Evolutionary conservation across 1,140 invertebrate species (phyloP).

Genomic region (Melitaea cinxia): DNA sequence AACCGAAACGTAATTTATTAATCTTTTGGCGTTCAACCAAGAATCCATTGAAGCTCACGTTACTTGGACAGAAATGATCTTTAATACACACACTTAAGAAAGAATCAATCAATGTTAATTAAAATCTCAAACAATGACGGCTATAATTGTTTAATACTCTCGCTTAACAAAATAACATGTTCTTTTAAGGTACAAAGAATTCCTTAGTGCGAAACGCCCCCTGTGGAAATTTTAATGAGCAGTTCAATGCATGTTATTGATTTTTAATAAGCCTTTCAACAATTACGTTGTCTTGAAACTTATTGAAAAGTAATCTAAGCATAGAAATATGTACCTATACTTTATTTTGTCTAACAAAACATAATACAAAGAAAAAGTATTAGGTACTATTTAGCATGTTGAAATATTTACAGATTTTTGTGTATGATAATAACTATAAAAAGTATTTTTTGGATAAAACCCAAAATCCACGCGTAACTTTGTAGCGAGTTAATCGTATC

Average conservation of each 20-base stretch:
- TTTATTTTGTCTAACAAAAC: neutral
- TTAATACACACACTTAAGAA: conserved; percentile 5
- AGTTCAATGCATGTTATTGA: neutral
- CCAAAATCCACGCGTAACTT: conserved; percentile 2
- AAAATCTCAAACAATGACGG: conserved; percentile 4
- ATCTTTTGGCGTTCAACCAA: conserved; percentile 20
- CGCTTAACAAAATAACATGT: conserved; percentile 13
- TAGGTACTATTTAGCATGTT: neutral
- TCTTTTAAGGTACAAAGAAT: conserved; percentile 18
- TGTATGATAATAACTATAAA: neutral
- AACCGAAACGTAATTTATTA: conserved; percentile 19
- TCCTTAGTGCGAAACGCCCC: conserved; percentile 1
- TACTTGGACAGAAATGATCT: conserved; percentile 15
- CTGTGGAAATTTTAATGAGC: conserved; percentile 10
- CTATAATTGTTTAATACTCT: conserved; percentile 2
- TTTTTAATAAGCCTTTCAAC: neutral
- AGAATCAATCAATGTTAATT: conserved; percentile 10
- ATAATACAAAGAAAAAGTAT: neutral
- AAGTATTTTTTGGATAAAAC: conserved; percentile 10
- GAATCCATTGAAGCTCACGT: conserved; percentile 11
- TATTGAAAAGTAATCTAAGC: neutral
- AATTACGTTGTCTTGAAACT: neutral
- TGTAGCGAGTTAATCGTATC: neutral
- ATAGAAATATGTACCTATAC: no score
- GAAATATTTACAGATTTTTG: neutral